Conservation (phyloP, 2,888 invertebrate genomes). For the Argyresthia albistria region DNA sequence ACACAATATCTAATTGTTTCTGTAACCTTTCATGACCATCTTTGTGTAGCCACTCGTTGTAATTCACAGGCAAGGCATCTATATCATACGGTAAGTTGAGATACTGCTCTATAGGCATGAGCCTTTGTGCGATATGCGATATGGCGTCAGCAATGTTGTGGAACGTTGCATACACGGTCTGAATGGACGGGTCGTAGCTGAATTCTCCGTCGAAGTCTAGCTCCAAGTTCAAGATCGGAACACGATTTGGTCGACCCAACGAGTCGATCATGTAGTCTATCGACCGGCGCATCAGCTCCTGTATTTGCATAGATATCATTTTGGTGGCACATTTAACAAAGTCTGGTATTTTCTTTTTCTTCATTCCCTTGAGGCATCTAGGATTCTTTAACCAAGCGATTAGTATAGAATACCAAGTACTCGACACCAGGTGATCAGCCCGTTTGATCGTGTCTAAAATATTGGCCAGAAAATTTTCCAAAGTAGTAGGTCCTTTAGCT, state of each 20-base stretch:
- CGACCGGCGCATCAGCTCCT: conserved; percentile 77
- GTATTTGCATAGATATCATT: conserved; percentile 73
- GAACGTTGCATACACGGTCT: conserved; percentile 69
- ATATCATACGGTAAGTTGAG: conserved; percentile 45
- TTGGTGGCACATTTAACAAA: conserved; percentile 57
- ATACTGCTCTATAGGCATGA: conserved; percentile 72
- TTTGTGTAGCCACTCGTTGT: conserved; percentile 70
- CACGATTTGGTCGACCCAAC: conserved; percentile 60
- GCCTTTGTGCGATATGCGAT: conserved; percentile 66
- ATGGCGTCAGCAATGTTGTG: conserved; percentile 72
- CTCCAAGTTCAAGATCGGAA: conserved; percentile 75
- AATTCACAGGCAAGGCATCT: conserved; percentile 69
- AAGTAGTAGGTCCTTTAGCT: conserved; percentile 40
- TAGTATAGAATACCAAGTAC: conserved; percentile 55
- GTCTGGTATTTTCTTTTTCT: conserved; percentile 37
- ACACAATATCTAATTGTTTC: conserved; percentile 63
- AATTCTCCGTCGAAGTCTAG: conserved; percentile 69
- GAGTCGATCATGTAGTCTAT: conserved; percentile 74
- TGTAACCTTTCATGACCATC: conserved; percentile 67
- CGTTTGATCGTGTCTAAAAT: conserved; percentile 50
- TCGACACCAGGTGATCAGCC: conserved; percentile 54
- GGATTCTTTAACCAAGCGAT: conserved; percentile 63
- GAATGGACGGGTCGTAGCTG: conserved; percentile 72
- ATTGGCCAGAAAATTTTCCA: conserved; percentile 39
- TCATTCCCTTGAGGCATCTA: conserved; percentile 52